Base-by-base conservation (phyloP, 2,888 invertebrate species). In the Colletes collaris region DNA sequence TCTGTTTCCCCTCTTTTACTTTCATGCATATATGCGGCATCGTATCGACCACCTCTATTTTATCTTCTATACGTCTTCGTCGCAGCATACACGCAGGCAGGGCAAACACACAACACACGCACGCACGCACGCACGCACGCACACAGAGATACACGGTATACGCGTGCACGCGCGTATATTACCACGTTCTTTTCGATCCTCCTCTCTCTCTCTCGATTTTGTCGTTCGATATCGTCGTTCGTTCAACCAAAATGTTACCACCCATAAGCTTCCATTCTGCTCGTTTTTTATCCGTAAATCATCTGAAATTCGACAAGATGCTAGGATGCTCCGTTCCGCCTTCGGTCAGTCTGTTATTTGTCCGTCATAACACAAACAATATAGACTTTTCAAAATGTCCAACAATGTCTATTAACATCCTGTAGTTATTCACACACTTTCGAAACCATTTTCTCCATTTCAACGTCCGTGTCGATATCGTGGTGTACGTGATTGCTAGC, bases 391-490 rank as follows among this genome's bases (percentile, higher is more conserved):
- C 86, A 90, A 92, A 92, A 93, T 90, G 91, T 92, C 91, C 93
- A 93, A 93, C 93, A 93, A 92, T 91, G 90, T 89, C 88, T 91
- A 91, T 89, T 90, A 91, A 89, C 88, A 90, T 88, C 89, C 90
- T 88, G 91, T 90, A 90, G 92, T 94, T 94, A 95, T 93, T 95
- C 94, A 92, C 94, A 94, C 93, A 95, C 95, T 93, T 96, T 95
- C 87, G 96, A 95, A 86, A 96, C 96, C 94, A 96, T 95, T 93
- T 96, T 96, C 93, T 96, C 96, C 96, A 96, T 96, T 93, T 96
- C 96, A 92, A 95, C 95, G 93, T 96, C 96, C 87, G 95, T 94
- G 91, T 95, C 95, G 87, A 94, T 94, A 88, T 94, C 93, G 82
- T 94, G 91, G 85, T 91, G 89, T 56, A 91, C 89, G 69, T 91